phyloP scores from a whole-genome alignment of 2,888 invertebrate species.

The Alsophila aescularia region DNA sequence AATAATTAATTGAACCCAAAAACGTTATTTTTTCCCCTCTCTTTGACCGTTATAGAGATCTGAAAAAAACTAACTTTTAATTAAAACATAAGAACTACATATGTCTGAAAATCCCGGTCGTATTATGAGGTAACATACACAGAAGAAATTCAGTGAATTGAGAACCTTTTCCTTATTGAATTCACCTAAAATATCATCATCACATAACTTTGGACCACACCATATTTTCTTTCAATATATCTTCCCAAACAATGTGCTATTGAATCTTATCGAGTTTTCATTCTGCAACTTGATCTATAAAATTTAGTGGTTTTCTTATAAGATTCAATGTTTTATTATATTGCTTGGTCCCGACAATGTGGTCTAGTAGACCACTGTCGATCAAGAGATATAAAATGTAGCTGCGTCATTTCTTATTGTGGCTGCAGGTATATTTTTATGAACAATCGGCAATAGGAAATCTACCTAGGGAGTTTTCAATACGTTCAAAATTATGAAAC shows the following conservation, averaged over 20 bases:
- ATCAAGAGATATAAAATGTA: slow-evolving; percentile 1
- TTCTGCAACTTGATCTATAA: slow-evolving; percentile 35
- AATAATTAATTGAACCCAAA: no score
- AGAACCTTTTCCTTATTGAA: no score
- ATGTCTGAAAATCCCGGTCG: no score
- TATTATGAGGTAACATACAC: no score
- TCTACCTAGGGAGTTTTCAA: background rate
- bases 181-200: no score
- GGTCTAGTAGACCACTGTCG: slow-evolving; percentile 5
- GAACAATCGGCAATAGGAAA: background rate
- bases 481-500: no score
- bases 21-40: no score
- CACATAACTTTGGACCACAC: slow-evolving; percentile 8
- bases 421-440: background rate
- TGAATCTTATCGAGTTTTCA: slow-evolving; percentile 25
- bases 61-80: no score
- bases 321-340: slow-evolving; percentile 27
- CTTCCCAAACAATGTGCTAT: slow-evolving; percentile 34
- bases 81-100: no score
- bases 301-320: slow-evolving; percentile 27
- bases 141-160: no score
- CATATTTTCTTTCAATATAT: slow-evolving; percentile 39
- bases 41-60: no score
- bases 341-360: no score
- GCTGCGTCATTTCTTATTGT: background rate